Evolutionary conservation across 2,113 vertebrate genomes (phyloP), one percentile per base, ranked within the genome.

Genomic region (Pongo abelii): DNA sequence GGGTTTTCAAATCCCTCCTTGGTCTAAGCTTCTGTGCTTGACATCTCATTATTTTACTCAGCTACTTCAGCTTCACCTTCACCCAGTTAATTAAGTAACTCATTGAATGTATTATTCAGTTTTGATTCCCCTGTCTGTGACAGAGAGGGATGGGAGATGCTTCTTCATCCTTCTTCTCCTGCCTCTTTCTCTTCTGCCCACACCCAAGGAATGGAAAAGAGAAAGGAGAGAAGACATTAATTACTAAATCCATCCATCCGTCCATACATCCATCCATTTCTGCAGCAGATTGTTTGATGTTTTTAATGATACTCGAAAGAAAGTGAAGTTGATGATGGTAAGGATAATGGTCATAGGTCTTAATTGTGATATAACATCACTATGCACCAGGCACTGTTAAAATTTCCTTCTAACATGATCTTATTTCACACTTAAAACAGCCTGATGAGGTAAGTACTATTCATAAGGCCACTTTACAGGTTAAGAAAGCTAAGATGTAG

Each of bases 1-100:
- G 96, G 59, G 96, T 97, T 97, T 97, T 97, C 97, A 98, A 97
- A 97, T 98, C 98, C 93, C 93, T 97, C 91, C 98, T 97, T 92
- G 97, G 93, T 93, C 98, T 97, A 70, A 98, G 97, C 96, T 96
- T 91, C 93, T 87, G 81, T 46, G 48, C 92, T 97, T 98, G 98
- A 98, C 98, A 97, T 97, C 98, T 99, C 98, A 98, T 98, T 98
- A 98, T 98, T 98, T 98, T 97, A 98, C 97, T 98, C 98, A 93
- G 98, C 97, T 98, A 97, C 98, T 98, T 95, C 98, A 93, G 97
- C 96, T 93, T 98, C 98, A 98, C 98, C 98, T 98, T 98, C 98
- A 98, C 98, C 97, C 97, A 96, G 96, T 98, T 98, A 99, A 99
- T 99, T 98, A 99, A 99, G 97, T 85, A 97, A 98, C 98, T 98